Conservation (phyloP, 2,797 vertebrate species). For the Notolabrus celidotus region DNA sequence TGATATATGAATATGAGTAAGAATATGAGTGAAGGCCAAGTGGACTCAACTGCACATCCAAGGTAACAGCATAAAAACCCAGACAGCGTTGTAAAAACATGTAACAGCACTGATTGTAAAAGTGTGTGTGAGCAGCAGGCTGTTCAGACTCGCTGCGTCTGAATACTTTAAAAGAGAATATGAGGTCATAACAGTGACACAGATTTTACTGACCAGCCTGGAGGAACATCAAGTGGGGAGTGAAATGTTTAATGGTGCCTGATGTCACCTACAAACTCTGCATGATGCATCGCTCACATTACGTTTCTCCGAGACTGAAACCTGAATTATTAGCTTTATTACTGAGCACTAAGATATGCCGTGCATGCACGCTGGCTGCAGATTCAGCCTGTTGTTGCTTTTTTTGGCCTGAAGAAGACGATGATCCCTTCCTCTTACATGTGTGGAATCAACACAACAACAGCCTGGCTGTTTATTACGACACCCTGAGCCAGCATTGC, state of each 20-base stretch:
- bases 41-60: too few species aligned
- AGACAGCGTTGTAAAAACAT: too few species aligned
- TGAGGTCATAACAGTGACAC: conserved; percentile 18
- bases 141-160: neutral
- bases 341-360: neutral
- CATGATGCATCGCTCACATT: conserved; percentile 4
- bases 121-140: neutral
- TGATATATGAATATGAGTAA: too few species aligned
- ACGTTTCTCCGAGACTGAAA: neutral
- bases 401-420: conserved; percentile 7
- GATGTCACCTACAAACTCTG: conserved; percentile 13
- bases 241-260: conserved; percentile 14
- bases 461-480: conserved; percentile 45
- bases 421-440: conserved; percentile 17
- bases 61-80: too few species aligned
- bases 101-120: neutral
- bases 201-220: neutral
- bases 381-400: conserved; percentile 4
- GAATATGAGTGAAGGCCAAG: too few species aligned
- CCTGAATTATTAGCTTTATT: neutral
- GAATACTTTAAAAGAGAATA: conserved; percentile 15
- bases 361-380: neutral
- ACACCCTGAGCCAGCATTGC: conserved; percentile 36
- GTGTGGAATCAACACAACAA: conserved; percentile 25
- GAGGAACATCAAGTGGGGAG: conserved; percentile 7